Evolutionary conservation across 1,140 invertebrate genomes (phyloP), one percentile per base, ranked within the genome.

Genomic region (Caenorhabditis brenneri): DNA sequence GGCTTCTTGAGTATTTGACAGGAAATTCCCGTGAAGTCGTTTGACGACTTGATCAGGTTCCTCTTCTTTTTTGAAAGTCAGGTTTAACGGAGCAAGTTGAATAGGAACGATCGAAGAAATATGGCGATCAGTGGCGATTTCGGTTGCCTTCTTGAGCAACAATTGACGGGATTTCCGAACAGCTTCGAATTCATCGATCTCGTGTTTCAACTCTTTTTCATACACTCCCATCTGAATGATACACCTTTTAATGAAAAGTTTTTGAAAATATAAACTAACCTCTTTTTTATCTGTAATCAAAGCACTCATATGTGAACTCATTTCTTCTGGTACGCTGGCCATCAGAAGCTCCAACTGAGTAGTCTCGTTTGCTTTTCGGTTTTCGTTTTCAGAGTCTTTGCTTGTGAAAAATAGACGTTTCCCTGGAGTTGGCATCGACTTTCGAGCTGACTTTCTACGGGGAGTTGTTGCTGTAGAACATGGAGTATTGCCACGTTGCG

Each of bases 361-460:
- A 3, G 65, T n/a, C 15, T 74, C 36, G 24, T 74, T 22, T 3
- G 36, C n/a, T 24, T 65, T 33, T 3, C 65, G n/a, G 4, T 22
- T 5, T n/a, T 74, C 36, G 36, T 74, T 46, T 24, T 22, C 0
- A 16, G 12, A 1, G 7, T 74, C 65, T 46, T 46, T 74, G 19
- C 65, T 74, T 4, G 65, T 46, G 65, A 74, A 74, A n/a, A 39
- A 74, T 10, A 74, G 22, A 42, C 65, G 65, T 12, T 74, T 74
- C 22, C 65, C 65, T 3, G 65, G 65, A 22, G 65, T 74, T 42
- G 65, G 65, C 65, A 74, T 74, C n/a, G 65, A 74, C n/a, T 74
- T 74, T 22, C 65, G 27, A 15, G 7, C 10, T 16, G 58, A 65
- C 19, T 36, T 65, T 33, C 58, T 12, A 6, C 58, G 58, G 15